These are phyloP conservation scores for Austrolebias charrua DNA, from an alignment of 2,797 vertebrate species.

Conservation along the genomic window DNA sequence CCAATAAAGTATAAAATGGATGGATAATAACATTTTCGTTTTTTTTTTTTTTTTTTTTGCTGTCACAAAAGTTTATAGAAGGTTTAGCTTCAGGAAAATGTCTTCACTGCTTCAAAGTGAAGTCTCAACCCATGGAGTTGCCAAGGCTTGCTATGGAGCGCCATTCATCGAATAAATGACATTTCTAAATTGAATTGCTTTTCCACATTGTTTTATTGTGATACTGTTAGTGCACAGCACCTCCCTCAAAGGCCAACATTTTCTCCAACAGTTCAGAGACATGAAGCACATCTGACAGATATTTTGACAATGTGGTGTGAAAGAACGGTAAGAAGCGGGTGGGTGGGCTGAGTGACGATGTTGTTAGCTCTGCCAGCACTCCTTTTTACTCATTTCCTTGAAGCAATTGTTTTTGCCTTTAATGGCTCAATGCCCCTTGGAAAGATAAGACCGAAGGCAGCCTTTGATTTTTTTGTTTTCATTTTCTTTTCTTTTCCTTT, in stretches of 20 bases:
- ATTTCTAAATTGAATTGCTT: slow-evolving; percentile 56
- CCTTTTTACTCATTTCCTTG: slow-evolving; percentile 38
- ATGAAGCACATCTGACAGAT: slow-evolving; percentile 64
- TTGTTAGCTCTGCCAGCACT: slow-evolving; percentile 53
- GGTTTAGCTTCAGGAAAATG: slow-evolving; percentile 41
- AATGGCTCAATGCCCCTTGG: slow-evolving; percentile 64
- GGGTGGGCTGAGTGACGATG: slow-evolving; percentile 56
- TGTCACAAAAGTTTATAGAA: slow-evolving; percentile 55
- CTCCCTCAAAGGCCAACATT: slow-evolving; percentile 55
- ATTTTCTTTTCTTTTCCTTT: slow-evolving; percentile 5
- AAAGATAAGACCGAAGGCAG: slow-evolving; percentile 54
- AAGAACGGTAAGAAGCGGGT: slow-evolving; percentile 49
- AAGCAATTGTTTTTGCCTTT: slow-evolving; percentile 59
- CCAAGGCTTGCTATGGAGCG: slow-evolving; percentile 22
- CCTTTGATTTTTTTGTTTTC: slow-evolving; percentile 44
- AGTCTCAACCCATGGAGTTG: slow-evolving; percentile 27
- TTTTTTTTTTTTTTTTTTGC: too few relatives aligned
- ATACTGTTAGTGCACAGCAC: slow-evolving; percentile 43
- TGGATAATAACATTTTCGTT: slow-evolving; percentile 52
- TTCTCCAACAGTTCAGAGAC: slow-evolving; percentile 58
- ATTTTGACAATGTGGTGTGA: slow-evolving; percentile 64
- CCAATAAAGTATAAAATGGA: slow-evolving; percentile 61
- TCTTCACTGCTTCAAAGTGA: slow-evolving; percentile 39
- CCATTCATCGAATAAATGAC: slow-evolving; percentile 56
- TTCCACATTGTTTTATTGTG: slow-evolving; percentile 55